Base-by-base conservation (phyloP, 92 coral and sea anemone genomes). In the Isaurus tuberculatus region DNA sequence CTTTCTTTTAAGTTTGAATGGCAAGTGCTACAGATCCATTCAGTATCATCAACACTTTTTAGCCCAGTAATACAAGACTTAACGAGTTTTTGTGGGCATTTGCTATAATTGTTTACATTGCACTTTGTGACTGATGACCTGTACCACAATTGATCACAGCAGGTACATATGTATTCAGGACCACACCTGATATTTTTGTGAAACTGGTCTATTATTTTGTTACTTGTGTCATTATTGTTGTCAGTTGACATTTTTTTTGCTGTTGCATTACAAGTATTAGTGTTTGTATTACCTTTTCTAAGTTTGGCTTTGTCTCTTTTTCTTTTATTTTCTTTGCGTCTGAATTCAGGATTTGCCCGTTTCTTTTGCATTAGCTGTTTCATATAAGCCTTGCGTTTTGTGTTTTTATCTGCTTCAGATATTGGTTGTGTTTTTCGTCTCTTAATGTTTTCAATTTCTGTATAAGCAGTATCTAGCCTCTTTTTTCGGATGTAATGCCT, bases 1-100 rank as follows among this genome's bases (percentile, higher is more conserved):
- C 77, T 17, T 82, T 82, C 77, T 67, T 65, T 75, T 67, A 82
- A 82, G 51, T 79, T 89, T 33, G 86, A 85, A 36, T 89, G 72
- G 58, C 92, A 89, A 6, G 90, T 86, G 4, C 20, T 5, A 28
- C 92, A 89, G 26, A 89, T 89, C 90, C 89, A 89, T 73, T 89
- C 92, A 80, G 83, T 81, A 63, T 89, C 53, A 19, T 82, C 34
- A 82, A 14, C 65, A 73, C 71, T 81, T 65, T 67, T 87, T 55
- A 72, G 83, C 48, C 86, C 85, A 72, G 89, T 88, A 14, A 91
- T 88, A 70, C 92, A 91, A 19, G 19, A 22, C 49, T 85, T 46
- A 53, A 84, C 69, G 53, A 87, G 31, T 64, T 79, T 66, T 87
- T 87, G 81, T 28, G 91, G 31, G 75, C 91, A 88, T 66, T 34